Conservation (phyloP, 2,113 vertebrate species). For the Ammodytes marinus region DNA sequence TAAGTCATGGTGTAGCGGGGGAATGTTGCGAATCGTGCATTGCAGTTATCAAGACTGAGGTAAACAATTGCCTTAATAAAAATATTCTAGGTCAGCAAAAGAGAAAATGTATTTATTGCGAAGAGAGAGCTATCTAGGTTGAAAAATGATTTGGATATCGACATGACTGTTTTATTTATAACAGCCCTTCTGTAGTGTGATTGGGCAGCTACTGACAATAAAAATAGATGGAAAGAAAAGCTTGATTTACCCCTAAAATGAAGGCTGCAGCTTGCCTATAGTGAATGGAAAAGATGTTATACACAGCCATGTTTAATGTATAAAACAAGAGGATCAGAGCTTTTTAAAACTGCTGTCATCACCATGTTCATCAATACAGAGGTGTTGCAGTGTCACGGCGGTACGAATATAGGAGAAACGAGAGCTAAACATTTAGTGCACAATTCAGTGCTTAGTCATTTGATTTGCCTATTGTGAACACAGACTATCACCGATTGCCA, state of each 20-base stretch:
- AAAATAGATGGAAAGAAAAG: conserved; percentile 34
- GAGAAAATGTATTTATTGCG: conserved; percentile 39
- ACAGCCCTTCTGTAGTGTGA: conserved; percentile 49
- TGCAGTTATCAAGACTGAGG: conserved; percentile 48
- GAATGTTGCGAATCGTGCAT: conserved; percentile 40
- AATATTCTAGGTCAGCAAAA: conserved; percentile 65
- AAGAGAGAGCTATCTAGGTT: conserved; percentile 43
- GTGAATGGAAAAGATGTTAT: conserved; percentile 11
- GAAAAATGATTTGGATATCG: conserved; percentile 58
- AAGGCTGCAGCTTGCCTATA: conserved; percentile 13
- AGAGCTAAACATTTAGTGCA: background rate
- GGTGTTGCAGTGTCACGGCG: background rate
- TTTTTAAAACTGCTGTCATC: conserved; percentile 2
- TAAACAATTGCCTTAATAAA: conserved; percentile 58
- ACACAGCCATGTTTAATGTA: conserved; percentile 2
- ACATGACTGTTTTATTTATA: conserved; percentile 54
- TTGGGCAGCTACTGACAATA: conserved; percentile 52
- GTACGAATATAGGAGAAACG: background rate
- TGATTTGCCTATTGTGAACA: conserved; percentile 8
- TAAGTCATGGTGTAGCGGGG: conserved; percentile 21
- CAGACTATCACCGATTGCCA: conserved; percentile 4
- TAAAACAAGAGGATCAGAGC: background rate
- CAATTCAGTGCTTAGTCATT: conserved; percentile 11
- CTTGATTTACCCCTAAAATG: conserved; percentile 38
- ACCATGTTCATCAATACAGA: conserved; percentile 1